These are phyloP conservation scores for Galemys pyrenaicus DNA, from an alignment of 2,113 vertebrate species.

Conservation along the genomic window DNA sequence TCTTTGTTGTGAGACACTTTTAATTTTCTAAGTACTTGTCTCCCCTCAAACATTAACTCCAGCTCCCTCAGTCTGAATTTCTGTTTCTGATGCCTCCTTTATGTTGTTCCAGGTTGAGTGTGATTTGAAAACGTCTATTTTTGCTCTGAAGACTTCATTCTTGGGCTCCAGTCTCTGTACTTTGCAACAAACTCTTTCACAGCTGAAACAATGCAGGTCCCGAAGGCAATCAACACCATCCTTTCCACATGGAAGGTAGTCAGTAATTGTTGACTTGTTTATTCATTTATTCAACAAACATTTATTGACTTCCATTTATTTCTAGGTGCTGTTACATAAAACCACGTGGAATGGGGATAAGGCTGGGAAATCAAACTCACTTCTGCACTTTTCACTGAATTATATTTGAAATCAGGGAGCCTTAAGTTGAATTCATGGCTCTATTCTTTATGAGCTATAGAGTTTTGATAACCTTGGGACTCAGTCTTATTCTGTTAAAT, in stretches of 20 bases:
- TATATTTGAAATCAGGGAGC: constrained; percentile 3
- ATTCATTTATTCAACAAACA: neutral
- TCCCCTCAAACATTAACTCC: constrained; percentile 27
- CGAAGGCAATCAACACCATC: neutral
- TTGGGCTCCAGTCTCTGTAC: neutral
- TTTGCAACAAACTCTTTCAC: neutral
- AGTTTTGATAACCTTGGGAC: neutral
- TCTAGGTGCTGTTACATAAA: neutral
- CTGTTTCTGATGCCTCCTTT: constrained; percentile 13
- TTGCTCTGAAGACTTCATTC: constrained; percentile 7
- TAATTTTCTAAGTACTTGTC: constrained; percentile 35
- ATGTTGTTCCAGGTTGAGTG: neutral
- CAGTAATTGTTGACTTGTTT: neutral
- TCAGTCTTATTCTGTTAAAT: neutral
- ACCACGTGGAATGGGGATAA: neutral
- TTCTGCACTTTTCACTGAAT: neutral
- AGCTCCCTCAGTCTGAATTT: constrained; percentile 43
- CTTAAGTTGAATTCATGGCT: neutral
- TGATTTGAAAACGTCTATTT: constrained; percentile 8
- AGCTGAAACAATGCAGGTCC: neutral
- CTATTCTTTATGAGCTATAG: neutral
- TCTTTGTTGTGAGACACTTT: neutral
- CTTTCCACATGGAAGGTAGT: neutral
- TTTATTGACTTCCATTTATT: neutral
- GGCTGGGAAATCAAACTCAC: constrained; percentile 7